A percentile compares a stretch with the other conserved stretches of the same genome.
Conservation (phyloP, 2,797 vertebrate genomes). For the Chanos chanos region DNA sequence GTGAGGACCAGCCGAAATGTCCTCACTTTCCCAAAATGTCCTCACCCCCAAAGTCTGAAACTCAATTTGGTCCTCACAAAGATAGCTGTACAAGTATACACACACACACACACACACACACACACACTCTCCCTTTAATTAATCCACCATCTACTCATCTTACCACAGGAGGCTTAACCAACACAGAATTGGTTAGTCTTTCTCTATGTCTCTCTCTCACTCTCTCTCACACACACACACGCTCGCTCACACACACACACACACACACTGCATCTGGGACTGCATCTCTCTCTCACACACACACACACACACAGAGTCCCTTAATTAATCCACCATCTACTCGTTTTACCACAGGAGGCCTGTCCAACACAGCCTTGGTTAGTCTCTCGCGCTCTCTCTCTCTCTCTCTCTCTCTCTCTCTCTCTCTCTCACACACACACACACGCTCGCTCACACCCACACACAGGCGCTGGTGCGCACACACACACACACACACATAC, state of each 20-base stretch:
- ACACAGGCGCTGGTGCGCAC: too few species aligned
- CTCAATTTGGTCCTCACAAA: too few species aligned
- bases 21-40: too few species aligned
- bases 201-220: too few species aligned
- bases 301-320: conserved; percentile 47
- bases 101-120: too few species aligned
- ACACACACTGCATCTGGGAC: background rate
- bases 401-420: too few species aligned
- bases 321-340: conserved; percentile 79
- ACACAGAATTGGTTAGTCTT: conserved; percentile 77
- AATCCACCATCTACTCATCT: conserved; percentile 75
- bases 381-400: conserved; percentile 40
- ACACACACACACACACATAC: too few species aligned
- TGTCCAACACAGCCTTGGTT: conserved; percentile 82
- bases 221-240: background rate
- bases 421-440: too few species aligned
- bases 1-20: too few species aligned
- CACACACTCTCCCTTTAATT: conserved; percentile 81
- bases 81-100: too few species aligned
- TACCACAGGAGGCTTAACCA: conserved; percentile 83
- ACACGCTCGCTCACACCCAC: too few species aligned
- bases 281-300: background rate
- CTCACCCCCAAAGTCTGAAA: too few species aligned
- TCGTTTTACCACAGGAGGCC: conserved; percentile 78
- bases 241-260: background rate